Evolutionary conservation across 2,797 vertebrate species (phyloP).

Genomic region (Gallinago solitaria): DNA sequence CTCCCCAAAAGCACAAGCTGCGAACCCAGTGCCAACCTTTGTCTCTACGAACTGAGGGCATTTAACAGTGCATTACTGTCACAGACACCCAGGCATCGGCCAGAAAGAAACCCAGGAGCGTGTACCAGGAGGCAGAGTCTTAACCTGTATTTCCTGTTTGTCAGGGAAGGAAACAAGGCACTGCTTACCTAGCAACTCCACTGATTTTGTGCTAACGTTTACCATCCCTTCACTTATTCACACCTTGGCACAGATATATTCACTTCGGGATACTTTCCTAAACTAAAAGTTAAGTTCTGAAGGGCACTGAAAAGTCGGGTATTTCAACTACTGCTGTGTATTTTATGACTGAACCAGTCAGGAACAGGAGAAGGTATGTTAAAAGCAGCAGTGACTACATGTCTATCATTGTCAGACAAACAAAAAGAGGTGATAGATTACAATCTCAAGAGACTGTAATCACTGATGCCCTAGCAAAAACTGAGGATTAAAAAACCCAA

Average conservation of each 20-base stretch:
- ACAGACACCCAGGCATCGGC: background rate
- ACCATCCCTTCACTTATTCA: background rate
- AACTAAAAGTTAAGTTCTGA: background rate
- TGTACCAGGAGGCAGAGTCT: background rate
- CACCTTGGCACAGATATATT: background rate
- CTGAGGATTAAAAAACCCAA: background rate
- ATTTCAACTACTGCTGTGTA: background rate
- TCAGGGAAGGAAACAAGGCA: conserved; percentile 9
- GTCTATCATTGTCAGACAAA: background rate
- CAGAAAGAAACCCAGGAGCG: background rate
- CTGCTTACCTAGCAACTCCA: background rate
- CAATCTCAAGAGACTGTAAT: background rate
- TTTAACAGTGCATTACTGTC: background rate
- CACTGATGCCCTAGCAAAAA: background rate
- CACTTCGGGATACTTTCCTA: background rate
- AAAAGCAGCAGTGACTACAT: background rate
- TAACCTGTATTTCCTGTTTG: conserved; percentile 64
- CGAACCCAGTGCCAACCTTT: accelerated
- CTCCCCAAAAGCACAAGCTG: background rate
- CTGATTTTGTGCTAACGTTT: background rate
- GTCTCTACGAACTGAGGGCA: background rate
- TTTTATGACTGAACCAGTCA: background rate
- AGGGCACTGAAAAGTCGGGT: background rate
- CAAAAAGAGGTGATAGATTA: background rate
- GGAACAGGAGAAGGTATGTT: background rate